A percentile compares a stretch with the other conserved stretches of the same genome.
Evolutionary conservation across 2,113 vertebrate species (phyloP).

Genomic region (Danionella cerebrum): DNA sequence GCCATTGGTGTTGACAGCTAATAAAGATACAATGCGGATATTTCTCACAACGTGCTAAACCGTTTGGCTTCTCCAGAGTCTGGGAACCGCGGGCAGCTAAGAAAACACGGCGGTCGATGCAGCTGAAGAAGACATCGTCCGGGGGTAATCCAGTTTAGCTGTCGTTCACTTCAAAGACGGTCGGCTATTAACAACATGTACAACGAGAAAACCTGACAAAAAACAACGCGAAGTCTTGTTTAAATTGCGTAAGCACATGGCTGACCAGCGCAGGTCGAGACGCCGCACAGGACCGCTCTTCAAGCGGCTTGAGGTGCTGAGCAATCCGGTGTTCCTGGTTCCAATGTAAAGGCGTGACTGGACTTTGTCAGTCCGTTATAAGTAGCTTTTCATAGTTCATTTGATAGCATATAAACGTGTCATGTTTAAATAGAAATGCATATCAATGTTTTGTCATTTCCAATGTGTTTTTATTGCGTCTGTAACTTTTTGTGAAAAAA

Average conservation of each 20-base stretch:
- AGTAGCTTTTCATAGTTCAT: no score
- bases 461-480: no score
- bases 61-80: constrained; percentile 65
- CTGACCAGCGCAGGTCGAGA: constrained; percentile 15
- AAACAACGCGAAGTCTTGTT: constrained; percentile 29
- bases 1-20: constrained; percentile 50
- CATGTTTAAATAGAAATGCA: no score
- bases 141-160: constrained; percentile 59
- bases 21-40: constrained; percentile 62
- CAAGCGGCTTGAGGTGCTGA: no score
- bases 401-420: no score
- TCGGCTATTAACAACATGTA: constrained; percentile 57
- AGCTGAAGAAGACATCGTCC: constrained; percentile 93
- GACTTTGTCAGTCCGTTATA: no score
- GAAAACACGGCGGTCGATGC: constrained; percentile 78
- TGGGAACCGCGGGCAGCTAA: constrained; percentile 80
- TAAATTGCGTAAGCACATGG: constrained; percentile 63
- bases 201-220: constrained; percentile 67
- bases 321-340: no score
- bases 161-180: constrained; percentile 78
- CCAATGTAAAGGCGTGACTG: no score
- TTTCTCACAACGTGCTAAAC: constrained; percentile 74
- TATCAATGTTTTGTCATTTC: no score
- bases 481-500: no score
- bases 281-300: constrained; percentile 23